Conservation (phyloP, 2,113 vertebrate species). For the Thunnus thynnus region DNA sequence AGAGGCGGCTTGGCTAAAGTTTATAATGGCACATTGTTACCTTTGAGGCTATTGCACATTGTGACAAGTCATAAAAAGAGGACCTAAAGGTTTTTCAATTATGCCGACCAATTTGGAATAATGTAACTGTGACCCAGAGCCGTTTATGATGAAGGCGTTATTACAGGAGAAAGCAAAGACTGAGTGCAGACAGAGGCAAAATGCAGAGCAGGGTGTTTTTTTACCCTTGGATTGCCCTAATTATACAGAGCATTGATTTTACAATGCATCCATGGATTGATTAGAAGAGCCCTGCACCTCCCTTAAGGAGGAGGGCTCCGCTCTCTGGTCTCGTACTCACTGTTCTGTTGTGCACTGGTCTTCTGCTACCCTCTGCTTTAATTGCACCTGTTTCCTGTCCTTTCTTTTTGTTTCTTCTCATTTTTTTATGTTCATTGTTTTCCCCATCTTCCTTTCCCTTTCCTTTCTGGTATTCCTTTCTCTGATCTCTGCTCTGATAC, state of each 20-base stretch:
- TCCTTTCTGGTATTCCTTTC: not conserved
- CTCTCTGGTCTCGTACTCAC: slow-evolving; percentile 41
- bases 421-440: not conserved
- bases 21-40: slow-evolving; percentile 48
- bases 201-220: slow-evolving; percentile 83
- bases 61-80: slow-evolving; percentile 42
- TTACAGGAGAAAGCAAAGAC: slow-evolving; percentile 66
- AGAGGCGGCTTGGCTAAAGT: slow-evolving; percentile 21
- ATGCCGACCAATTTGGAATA: slow-evolving; percentile 70
- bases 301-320: slow-evolving; percentile 80
- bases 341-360: slow-evolving; percentile 25
- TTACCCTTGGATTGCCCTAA: slow-evolving; percentile 96
- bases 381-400: slow-evolving; percentile 23
- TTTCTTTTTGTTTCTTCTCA: not conserved
- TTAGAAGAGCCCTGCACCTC: slow-evolving; percentile 87
- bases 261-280: slow-evolving; percentile 94
- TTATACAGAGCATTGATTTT: slow-evolving; percentile 98
- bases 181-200: slow-evolving; percentile 78
- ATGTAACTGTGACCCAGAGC: slow-evolving; percentile 68
- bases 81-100: slow-evolving; percentile 69
- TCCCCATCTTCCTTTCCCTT: not conserved
- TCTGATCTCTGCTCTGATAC: slow-evolving; percentile 61
- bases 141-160: slow-evolving; percentile 62
- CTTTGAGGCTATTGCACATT: slow-evolving; percentile 44
- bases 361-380: slow-evolving; percentile 34